A percentile compares a stretch with the other conserved stretches of the same genome.
Conservation (phyloP, 2,113 vertebrate genomes). For the Melanostigma gelatinosum region DNA sequence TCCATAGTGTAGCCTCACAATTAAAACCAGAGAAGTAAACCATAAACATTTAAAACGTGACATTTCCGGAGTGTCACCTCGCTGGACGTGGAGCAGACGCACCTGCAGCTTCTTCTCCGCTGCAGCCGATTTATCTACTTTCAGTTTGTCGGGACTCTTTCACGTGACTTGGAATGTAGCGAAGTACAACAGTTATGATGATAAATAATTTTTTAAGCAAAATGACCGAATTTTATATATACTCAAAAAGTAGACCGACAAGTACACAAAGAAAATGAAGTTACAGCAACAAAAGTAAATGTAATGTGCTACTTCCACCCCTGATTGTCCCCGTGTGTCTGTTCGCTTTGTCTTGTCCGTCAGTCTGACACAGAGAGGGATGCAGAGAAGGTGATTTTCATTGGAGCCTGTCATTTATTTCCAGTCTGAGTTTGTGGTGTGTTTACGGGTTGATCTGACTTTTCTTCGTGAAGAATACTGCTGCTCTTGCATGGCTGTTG, state of each 20-base stretch:
- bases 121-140: no score
- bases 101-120: no score
- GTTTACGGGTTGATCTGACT: constrained; percentile 5
- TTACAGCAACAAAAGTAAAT: background rate
- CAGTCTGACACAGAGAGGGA: constrained; percentile 58
- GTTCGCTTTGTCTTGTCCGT: constrained; percentile 38
- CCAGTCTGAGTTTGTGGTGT: background rate
- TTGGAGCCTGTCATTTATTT: constrained; percentile 1
- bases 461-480: background rate
- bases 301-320: background rate
- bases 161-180: no score
- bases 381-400: constrained; percentile 52
- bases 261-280: background rate
- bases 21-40: no score
- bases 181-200: background rate
- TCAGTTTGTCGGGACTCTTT: no score
- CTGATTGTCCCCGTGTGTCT: constrained; percentile 34
- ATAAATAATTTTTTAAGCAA: no score
- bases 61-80: no score
- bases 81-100: background rate
- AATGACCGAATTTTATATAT: background rate
- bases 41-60: no score
- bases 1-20: no score
- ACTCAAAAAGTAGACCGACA: background rate
- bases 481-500: constrained; percentile 4